Percentiles rank a stretch among this genome's conserved stretches.
These are phyloP conservation scores for Corythaixoides concolor DNA, from an alignment of 2,113 vertebrate genomes.

Conservation along the genomic window DNA sequence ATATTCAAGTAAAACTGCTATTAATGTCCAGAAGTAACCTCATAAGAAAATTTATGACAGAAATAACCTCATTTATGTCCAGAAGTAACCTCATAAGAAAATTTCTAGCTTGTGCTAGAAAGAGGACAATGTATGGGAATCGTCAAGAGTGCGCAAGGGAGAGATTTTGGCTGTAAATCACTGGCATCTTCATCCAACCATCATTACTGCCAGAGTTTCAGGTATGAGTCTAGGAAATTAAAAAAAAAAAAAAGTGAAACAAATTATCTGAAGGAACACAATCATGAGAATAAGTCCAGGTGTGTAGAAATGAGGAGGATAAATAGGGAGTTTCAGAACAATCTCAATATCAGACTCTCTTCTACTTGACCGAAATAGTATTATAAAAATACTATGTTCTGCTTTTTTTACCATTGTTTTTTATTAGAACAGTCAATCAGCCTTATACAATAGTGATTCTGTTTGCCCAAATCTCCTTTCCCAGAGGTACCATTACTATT, in stretches of 20 bases:
- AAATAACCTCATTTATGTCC: too few species aligned
- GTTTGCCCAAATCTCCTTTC: background rate
- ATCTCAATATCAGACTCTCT: background rate
- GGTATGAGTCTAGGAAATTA: background rate
- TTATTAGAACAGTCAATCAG: background rate
- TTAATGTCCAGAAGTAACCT: background rate
- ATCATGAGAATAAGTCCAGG: background rate
- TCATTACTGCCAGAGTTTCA: background rate
- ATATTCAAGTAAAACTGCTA: background rate
- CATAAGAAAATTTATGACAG: background rate
- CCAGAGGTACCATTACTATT: background rate
- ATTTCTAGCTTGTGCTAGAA: background rate
- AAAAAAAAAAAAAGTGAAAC: background rate
- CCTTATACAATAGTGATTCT: background rate
- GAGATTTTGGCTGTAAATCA: background rate
- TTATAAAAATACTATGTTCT: background rate
- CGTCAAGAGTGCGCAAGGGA: accelerated
- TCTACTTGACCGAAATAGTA: background rate
- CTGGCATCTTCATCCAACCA: background rate
- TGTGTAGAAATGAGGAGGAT: background rate
- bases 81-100: background rate
- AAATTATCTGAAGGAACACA: background rate
- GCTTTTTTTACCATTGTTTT: background rate
- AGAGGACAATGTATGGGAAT: background rate
- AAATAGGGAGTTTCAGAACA: background rate